A percentile compares a stretch with the other conserved stretches of the same genome.
phyloP scores from a whole-genome alignment of 2,113 vertebrate genomes.

The Strix uralensis region DNA sequence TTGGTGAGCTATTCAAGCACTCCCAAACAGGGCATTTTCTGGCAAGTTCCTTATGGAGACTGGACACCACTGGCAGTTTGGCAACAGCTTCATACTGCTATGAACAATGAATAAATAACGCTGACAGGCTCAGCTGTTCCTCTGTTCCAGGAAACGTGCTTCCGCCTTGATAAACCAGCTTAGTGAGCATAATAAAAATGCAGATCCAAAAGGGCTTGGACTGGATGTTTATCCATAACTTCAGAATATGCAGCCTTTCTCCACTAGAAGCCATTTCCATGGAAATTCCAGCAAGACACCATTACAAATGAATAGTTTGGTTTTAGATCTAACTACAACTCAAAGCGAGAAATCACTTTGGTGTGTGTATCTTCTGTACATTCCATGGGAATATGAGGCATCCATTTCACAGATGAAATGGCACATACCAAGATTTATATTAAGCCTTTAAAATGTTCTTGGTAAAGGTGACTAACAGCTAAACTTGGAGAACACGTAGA shows the following conservation, averaged over 20 bases:
- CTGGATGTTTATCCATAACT: background rate
- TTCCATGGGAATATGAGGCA: background rate
- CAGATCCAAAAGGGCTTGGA: background rate
- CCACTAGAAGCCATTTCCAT: background rate
- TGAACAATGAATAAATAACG: background rate
- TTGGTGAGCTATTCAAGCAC: background rate
- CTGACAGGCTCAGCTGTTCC: background rate
- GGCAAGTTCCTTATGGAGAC: background rate
- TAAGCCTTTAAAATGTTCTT: background rate
- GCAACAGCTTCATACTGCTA: rapidly evolving
- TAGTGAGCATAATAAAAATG: background rate
- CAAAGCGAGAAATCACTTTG: background rate
- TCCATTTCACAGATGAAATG: background rate
- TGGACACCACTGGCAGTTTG: conserved; percentile 17
- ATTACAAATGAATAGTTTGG: background rate
- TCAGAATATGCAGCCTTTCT: background rate
- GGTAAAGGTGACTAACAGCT: background rate
- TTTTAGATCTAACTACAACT: background rate
- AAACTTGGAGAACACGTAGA: background rate
- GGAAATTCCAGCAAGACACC: background rate
- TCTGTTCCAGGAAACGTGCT: background rate
- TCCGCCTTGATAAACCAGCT: background rate
- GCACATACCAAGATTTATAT: background rate
- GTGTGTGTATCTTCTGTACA: background rate
- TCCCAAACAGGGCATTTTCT: background rate